A percentile compares a stretch with the other conserved stretches of the same genome.
These are phyloP conservation scores for Macrosoma leucophasiata DNA, from an alignment of 2,888 invertebrate species.

Conservation along the genomic window DNA sequence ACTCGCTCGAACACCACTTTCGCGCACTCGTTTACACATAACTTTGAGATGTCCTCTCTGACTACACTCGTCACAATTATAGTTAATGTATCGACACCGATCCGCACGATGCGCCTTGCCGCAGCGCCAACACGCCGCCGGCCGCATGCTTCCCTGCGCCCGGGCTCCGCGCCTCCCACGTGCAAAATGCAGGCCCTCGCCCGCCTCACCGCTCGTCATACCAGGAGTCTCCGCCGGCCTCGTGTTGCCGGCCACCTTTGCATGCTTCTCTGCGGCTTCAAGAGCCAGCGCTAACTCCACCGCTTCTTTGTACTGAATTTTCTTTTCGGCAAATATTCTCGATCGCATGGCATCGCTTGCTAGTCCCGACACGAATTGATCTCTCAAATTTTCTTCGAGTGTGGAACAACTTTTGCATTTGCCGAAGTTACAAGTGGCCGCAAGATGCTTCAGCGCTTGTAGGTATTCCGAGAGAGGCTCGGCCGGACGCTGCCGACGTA, in stretches of 20 bases:
- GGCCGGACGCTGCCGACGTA: background rate
- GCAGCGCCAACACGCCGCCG: conserved; percentile 10
- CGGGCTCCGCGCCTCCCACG: conserved; percentile 1
- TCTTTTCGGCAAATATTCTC: conserved; percentile 12
- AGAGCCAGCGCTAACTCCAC: conserved; percentile 14
- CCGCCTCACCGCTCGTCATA: conserved; percentile 4
- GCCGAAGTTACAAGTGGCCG: background rate
- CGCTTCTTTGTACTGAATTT: conserved; percentile 5
- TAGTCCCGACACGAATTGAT: conserved; percentile 14
- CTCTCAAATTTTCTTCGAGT: conserved; percentile 9
- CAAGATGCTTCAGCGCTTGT: background rate
- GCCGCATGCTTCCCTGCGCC: background rate
- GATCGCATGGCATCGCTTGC: conserved; percentile 13
- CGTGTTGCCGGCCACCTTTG: conserved; percentile 2
- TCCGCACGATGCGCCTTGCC: conserved; percentile 8
- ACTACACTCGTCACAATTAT: conserved; percentile 15
- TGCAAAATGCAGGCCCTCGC: conserved; percentile 5
- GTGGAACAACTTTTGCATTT: conserved; percentile 3
- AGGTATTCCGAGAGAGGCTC: conserved; percentile 11
- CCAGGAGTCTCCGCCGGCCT: conserved; percentile 5
- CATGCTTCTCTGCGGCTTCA: conserved; percentile 15
- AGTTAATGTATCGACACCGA: conserved; percentile 14
- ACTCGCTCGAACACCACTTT: background rate
- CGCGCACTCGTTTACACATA: conserved; percentile 5
- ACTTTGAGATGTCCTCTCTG: conserved; percentile 13